phyloP scores from a whole-genome alignment of 2,113 vertebrate species.

The Nansenia antarctica region DNA sequence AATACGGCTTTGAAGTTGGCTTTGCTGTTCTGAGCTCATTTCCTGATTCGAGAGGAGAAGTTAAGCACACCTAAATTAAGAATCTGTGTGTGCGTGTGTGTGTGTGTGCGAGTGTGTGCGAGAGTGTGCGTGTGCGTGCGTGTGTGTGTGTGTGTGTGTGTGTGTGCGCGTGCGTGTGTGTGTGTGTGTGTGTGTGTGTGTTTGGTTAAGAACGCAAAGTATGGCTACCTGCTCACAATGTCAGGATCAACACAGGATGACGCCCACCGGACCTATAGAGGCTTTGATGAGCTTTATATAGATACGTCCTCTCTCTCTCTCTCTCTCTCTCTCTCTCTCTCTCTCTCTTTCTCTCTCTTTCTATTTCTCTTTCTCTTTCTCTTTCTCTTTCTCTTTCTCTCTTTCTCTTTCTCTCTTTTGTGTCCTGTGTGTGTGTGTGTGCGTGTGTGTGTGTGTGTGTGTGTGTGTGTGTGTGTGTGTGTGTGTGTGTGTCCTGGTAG shows the following conservation, averaged over 20 bases:
- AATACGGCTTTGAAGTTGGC: not conserved
- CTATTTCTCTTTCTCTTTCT: too few species aligned
- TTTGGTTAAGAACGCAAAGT: not conserved
- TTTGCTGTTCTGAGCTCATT: slow-evolving; percentile 1
- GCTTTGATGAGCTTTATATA: not conserved
- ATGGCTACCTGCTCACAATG: not conserved
- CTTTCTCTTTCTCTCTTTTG: too few species aligned
- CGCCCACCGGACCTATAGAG: not conserved
- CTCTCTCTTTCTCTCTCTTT: not conserved
- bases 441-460: not conserved
- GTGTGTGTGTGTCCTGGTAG: not conserved
- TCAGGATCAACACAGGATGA: not conserved
- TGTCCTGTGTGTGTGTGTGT: not conserved
- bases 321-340: not conserved
- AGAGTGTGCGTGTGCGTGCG: too few species aligned
- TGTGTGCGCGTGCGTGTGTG: too few species aligned
- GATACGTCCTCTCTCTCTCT: not conserved
- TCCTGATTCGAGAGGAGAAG: not conserved
- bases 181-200: too few species aligned
- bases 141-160: too few species aligned
- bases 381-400: not conserved
- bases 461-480: not conserved
- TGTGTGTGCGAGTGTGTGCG: too few species aligned
- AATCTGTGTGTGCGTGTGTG: too few species aligned
- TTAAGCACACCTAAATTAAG: not conserved